phyloP scores from a whole-genome alignment of 2,113 vertebrate genomes.

The Microcebus griseorufus region DNA sequence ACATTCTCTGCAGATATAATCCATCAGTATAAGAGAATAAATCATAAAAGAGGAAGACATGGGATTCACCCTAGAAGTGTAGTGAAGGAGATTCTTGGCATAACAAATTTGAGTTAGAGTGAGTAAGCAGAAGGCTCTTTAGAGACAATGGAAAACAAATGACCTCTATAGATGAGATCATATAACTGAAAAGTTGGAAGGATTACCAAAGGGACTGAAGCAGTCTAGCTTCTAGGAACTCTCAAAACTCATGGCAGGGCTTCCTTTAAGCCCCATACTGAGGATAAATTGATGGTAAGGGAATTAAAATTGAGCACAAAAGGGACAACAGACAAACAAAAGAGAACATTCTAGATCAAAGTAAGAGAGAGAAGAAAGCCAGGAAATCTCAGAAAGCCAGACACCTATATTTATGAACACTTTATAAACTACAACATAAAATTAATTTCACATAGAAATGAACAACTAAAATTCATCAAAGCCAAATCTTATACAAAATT shows the following conservation, averaged over 20 bases:
- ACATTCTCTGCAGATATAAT: neutral
- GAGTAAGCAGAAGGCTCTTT: neutral
- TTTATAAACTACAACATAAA: neutral
- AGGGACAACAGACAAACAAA: neutral
- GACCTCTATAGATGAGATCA: neutral
- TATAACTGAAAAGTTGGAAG: neutral
- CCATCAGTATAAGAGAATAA: conserved; percentile 6
- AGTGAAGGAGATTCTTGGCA: conserved; percentile 3
- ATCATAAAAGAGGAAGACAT: neutral
- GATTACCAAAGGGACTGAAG: neutral
- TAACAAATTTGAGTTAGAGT: neutral
- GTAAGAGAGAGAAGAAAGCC: neutral
- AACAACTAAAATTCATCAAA: neutral
- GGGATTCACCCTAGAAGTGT: neutral
- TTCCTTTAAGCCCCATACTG: neutral
- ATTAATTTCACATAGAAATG: neutral
- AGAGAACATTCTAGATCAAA: neutral
- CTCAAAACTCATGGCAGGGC: neutral
- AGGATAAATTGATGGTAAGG: neutral
- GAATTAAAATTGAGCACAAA: neutral
- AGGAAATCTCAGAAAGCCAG: neutral
- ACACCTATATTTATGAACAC: neutral
- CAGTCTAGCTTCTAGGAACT: neutral
- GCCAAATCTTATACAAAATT: neutral
- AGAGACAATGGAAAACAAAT: neutral